These are phyloP conservation scores for Colostygia pectinataria DNA, from an alignment of 2,888 invertebrate genomes.

Conservation along the genomic window DNA sequence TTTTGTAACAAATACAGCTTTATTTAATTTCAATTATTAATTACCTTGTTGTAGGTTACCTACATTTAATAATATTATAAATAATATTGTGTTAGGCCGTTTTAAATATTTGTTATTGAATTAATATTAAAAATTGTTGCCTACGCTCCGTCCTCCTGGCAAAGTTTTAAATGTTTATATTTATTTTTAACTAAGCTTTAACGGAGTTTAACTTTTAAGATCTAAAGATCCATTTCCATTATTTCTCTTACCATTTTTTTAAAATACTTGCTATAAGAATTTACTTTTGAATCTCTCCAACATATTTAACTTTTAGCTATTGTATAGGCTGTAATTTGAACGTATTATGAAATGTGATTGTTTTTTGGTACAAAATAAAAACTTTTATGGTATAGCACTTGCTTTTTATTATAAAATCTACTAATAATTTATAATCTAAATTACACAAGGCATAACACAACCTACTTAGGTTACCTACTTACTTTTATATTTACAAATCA, in stretches of 20 bases:
- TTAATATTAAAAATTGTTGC: too few relatives aligned
- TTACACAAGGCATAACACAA: not conserved
- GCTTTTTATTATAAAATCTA: conserved; percentile 31
- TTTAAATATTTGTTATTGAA: too few relatives aligned
- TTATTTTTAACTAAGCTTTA: conserved; percentile 26
- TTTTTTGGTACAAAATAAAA: conserved; percentile 72
- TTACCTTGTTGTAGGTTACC: too few relatives aligned
- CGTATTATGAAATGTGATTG: conserved; percentile 55
- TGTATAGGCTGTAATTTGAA: conserved; percentile 35
- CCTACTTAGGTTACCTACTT: conserved; percentile 3
- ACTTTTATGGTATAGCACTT: conserved; percentile 47
- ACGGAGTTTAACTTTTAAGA: conserved; percentile 13
- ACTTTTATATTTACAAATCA: too few relatives aligned
- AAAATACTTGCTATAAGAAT: conserved; percentile 34
- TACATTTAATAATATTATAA: too few relatives aligned
- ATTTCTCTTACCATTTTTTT: conserved; percentile 21
- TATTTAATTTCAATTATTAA: conserved; percentile 36
- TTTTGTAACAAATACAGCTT: conserved; percentile 56
- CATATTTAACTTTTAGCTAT: conserved; percentile 25
- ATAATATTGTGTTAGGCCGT: too few relatives aligned
- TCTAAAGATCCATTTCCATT: not conserved
- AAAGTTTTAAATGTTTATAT: conserved; percentile 30
- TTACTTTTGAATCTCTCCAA: conserved; percentile 44
- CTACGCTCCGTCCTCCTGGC: conserved; percentile 51
- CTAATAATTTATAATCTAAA: conserved; percentile 24